These are phyloP conservation scores for Platysternon megacephalum DNA, from an alignment of 2,113 vertebrate species.

Conservation along the genomic window DNA sequence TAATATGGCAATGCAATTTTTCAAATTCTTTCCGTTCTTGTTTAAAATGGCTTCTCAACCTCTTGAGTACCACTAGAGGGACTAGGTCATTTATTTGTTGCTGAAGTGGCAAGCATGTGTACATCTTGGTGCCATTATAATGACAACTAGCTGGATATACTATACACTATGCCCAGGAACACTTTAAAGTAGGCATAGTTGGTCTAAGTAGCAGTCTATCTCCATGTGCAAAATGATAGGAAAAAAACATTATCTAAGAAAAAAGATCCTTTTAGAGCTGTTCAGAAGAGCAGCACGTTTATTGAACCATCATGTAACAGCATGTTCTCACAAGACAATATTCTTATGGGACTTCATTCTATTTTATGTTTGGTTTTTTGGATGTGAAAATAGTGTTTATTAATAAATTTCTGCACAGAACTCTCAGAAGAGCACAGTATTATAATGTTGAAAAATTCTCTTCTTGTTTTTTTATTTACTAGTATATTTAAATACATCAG, in stretches of 20 bases:
- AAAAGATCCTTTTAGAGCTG: background rate
- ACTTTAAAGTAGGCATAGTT: background rate
- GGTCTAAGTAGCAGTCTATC: background rate
- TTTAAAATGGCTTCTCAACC: slow-evolving; percentile 2
- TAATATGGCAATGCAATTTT: background rate
- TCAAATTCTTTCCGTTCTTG: background rate
- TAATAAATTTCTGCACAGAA: background rate
- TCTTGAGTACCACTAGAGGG: background rate
- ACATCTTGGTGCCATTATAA: background rate
- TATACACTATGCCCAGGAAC: background rate
- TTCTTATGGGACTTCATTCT: background rate
- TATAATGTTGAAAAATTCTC: background rate
- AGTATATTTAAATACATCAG: background rate
- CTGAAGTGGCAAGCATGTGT: background rate
- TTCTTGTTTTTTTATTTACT: background rate
- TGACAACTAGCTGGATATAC: background rate
- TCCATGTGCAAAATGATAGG: background rate
- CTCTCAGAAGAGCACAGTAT: background rate
- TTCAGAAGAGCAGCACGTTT: background rate
- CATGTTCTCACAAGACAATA: fast-evolving
- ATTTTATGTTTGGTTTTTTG: background rate
- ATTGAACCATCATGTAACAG: background rate
- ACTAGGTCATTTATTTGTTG: background rate
- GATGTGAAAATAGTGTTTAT: background rate
- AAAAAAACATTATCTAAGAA: background rate